Evolutionary conservation across 2,797 vertebrate species (phyloP), one percentile per base, ranked within the genome.

Genomic region (Chromobotia macracanthus): DNA sequence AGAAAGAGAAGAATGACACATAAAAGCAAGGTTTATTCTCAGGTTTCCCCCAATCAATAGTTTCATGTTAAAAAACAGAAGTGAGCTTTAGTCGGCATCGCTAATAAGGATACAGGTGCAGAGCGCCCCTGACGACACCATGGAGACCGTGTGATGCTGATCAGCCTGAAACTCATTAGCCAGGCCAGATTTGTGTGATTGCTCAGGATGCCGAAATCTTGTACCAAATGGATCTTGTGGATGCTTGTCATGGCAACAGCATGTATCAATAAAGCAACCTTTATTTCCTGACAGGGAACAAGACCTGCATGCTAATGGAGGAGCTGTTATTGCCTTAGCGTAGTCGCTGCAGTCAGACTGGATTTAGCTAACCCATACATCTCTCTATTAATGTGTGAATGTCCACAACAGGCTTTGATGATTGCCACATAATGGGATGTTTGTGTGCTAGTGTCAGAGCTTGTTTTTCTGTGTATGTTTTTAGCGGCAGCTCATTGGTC

Each of bases 211-310:
- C 61, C 25, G 50, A 83, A 76, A 79, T 83, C 75, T 79, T 38
- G 71, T 38, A 25, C 44, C 60, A 46, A 75, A 81, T 25, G 9
- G 50, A 79, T 74, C 69, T 78, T 23, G 48, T 76, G 72, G 77
- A 77, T 75, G 75, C 80, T 78, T 76, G 80, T 82, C 80, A 81
- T 84, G 83, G 80, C 76, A 81, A 81, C 79, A 70, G 79, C 74
- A 80, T 80, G 74, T 80, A 80, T 77, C 74, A 82, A 80, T 82
- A 77, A 77, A 80, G 82, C 75, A 60, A 73, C 79, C 69, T 83
- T 82, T 63, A 83, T 84, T 81, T 73, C 61, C 63, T 84, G 73
- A 84, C 76, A 79, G 46, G 72, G 77, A 50, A 73, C 66, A 31
- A 79, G 76, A 69, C 75, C 56, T 84, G 79, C 74, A 76, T 81